Conservation (phyloP, 2,888 invertebrate genomes). For the Trissolcus japonicus region DNA sequence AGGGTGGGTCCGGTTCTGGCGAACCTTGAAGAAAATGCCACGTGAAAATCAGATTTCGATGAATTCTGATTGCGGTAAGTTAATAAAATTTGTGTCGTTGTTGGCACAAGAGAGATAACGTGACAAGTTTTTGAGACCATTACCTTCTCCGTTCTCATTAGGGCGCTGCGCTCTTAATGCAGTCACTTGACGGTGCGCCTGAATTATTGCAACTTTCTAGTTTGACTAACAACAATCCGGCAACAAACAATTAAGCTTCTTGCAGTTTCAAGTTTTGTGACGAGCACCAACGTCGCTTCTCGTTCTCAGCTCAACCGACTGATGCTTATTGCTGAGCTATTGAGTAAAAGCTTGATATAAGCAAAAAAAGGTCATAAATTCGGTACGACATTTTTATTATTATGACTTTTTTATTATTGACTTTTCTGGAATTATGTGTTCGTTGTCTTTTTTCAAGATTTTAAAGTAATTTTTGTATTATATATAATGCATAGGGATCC, state of each 20-base stretch:
- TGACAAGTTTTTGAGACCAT: slow-evolving; percentile 25
- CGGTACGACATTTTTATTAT: not conserved
- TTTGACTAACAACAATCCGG: slow-evolving; percentile 71
- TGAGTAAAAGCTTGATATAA: slow-evolving; percentile 18
- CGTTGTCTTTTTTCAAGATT: too few species aligned
- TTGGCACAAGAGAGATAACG: not conserved
- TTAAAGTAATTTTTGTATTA: too few species aligned
- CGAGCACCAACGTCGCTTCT: slow-evolving; percentile 27
- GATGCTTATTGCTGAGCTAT: slow-evolving; percentile 25
- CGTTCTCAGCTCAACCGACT: slow-evolving; percentile 39
- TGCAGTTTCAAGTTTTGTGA: slow-evolving; percentile 63
- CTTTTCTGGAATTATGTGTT: too few species aligned
- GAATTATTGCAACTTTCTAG: slow-evolving; percentile 72
- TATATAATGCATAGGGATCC: too few species aligned
- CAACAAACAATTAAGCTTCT: slow-evolving; percentile 70
- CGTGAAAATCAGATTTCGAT: slow-evolving; percentile 11
- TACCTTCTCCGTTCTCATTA: slow-evolving; percentile 46
- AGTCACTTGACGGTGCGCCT: slow-evolving; percentile 50
- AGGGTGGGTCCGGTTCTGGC: not conserved
- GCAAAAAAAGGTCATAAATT: slow-evolving; percentile 40
- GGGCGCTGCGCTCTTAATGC: slow-evolving; percentile 47
- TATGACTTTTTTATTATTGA: too few species aligned
- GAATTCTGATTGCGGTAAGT: too few species aligned
- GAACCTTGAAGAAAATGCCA: slow-evolving; percentile 25
- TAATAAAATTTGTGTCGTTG: too few species aligned